Conservation (phyloP, 2,797 vertebrate genomes). For the Mycteria americana region DNA sequence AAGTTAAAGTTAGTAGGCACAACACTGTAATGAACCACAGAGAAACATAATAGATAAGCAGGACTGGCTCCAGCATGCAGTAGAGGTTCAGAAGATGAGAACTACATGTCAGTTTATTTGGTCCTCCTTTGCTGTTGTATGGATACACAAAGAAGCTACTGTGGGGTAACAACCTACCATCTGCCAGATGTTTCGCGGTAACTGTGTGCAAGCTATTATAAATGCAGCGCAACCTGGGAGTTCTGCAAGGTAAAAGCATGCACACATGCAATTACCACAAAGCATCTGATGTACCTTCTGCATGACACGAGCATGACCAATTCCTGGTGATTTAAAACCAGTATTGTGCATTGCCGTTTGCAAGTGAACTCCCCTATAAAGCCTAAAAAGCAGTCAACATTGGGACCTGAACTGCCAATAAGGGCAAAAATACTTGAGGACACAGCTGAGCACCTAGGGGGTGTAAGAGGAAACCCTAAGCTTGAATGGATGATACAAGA, state of each 20-base stretch:
- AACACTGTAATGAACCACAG: background rate
- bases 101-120: accelerated
- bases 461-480: background rate
- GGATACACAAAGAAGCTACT: background rate
- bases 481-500: background rate
- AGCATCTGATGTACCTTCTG: background rate
- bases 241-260: background rate
- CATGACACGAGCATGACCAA: background rate
- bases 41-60: background rate
- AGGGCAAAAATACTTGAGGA: background rate
- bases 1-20: background rate
- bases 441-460: background rate
- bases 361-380: background rate
- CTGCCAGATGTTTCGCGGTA: background rate
- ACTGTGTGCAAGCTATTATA: background rate
- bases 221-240: background rate
- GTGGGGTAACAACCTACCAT: background rate
- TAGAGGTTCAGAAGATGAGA: background rate
- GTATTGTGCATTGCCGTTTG: background rate
- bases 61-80: background rate
- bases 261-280: background rate
- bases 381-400: background rate
- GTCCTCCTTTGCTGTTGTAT: background rate
- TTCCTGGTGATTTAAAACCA: background rate
- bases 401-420: background rate